Evolutionary conservation across 30 jellyfish, hydroid and myxozoan genomes (phyloP).

Genomic region (Chironex yamaguchii): DNA sequence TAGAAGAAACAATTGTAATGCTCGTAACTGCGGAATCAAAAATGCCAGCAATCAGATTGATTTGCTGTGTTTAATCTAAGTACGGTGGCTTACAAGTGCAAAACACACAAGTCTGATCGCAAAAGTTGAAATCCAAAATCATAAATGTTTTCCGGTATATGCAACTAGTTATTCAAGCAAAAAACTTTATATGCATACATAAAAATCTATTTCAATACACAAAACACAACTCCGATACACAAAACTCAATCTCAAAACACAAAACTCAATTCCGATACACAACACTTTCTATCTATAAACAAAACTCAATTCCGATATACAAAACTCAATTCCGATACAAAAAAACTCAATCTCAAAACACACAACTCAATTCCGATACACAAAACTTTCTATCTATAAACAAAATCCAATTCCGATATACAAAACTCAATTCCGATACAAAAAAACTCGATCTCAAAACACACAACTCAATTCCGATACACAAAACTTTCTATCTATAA

Average conservation of each 20-base stretch:
- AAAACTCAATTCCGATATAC: conserved; percentile 2
- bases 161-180: not conserved
- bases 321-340: conserved; percentile 36
- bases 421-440: conserved; percentile 35
- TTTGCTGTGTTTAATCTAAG: not conserved
- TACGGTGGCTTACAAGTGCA: conserved; percentile 47
- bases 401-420: conserved; percentile 2
- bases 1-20: not conserved
- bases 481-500: not conserved
- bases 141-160: not conserved
- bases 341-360: conserved; percentile 30
- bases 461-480: not conserved
- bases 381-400: not conserved
- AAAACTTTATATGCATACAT: too few relatives aligned
- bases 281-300: not conserved
- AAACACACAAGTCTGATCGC: conserved; percentile 21
- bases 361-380: not conserved
- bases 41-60: too few relatives aligned
- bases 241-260: conserved; percentile 31
- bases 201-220: conserved; percentile 19
- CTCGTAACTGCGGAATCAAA: too few relatives aligned
- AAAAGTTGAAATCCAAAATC: not conserved
- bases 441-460: conserved; percentile 31
- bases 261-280: not conserved
- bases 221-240: conserved; percentile 39